Evolutionary conservation across 2,113 vertebrate species (phyloP).

Genomic region (Puma concolor): DNA sequence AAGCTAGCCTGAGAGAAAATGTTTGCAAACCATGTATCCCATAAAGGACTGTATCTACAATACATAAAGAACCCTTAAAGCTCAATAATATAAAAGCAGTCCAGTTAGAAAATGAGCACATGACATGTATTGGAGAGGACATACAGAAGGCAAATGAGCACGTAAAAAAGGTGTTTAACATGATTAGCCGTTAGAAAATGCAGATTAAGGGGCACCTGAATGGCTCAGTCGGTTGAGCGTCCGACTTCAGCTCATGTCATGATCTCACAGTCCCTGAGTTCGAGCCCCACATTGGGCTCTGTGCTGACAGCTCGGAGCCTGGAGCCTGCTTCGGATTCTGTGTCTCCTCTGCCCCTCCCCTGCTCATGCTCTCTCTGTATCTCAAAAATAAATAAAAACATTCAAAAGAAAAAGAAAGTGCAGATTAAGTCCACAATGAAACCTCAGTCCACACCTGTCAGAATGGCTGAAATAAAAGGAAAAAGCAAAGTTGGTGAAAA

Average conservation of each 20-base stretch:
- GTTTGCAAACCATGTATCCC: background rate
- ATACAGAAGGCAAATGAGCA: background rate
- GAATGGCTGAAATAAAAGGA: background rate
- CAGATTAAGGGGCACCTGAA: background rate
- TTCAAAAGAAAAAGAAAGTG: background rate
- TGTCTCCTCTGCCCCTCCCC: no score
- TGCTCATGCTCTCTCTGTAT: no score
- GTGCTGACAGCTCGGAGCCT: no score
- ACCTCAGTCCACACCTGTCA: background rate
- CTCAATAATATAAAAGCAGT: background rate
- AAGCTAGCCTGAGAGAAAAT: background rate
- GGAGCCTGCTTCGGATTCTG: no score
- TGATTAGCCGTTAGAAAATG: background rate
- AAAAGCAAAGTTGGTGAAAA: background rate
- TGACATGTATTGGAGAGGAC: background rate
- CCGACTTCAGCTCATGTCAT: no score
- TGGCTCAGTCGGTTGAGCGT: no score
- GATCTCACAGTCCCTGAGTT: no score
- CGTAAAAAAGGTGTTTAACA: background rate
- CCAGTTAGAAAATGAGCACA: background rate
- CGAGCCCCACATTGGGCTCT: no score
- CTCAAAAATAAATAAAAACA: no score
- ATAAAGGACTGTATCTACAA: background rate
- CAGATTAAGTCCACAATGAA: background rate
- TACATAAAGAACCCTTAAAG: background rate